phyloP scores from a whole-genome alignment of 64 coral and sea anemone genomes.

The Platygyra sinensis region DNA sequence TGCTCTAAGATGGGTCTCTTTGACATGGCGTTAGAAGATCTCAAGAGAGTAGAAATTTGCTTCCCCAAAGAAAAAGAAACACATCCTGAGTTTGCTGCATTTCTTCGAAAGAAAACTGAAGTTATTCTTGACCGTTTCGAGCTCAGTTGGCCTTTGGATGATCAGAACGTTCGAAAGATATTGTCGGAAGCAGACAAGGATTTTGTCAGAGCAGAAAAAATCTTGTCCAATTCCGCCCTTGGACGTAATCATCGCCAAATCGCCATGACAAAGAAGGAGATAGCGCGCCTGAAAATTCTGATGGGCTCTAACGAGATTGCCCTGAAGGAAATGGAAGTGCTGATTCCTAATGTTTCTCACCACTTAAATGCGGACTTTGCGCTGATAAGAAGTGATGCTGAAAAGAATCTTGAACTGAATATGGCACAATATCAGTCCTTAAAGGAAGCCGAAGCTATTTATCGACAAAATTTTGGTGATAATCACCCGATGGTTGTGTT shows the following conservation, averaged over 20 bases:
- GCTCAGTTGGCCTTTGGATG: neutral
- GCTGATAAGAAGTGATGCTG: neutral
- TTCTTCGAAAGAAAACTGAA: conserved; percentile 11
- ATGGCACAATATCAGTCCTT: neutral
- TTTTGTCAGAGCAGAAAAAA: neutral
- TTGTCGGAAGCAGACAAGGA: neutral
- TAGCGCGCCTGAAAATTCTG: neutral
- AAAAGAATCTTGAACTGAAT: neutral
- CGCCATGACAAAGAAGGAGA: neutral
- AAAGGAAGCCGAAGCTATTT: neutral
- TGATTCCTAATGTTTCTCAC: neutral
- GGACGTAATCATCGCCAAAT: neutral
- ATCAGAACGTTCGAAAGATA: neutral
- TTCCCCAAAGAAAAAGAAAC: neutral
- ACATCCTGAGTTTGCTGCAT: neutral
- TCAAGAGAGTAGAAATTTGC: conserved; percentile 6
- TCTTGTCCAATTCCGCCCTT: neutral
- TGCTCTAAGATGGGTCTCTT: conserved; percentile 15
- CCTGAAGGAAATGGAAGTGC: neutral
- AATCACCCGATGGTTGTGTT: conserved; percentile 8
- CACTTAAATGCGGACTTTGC: neutral
- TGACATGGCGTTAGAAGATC: neutral
- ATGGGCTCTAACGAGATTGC: neutral
- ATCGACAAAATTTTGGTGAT: neutral
- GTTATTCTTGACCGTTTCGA: neutral